Base-by-base conservation (phyloP, 2,797 vertebrate species). In the Bryconaethiops microstoma region DNA sequence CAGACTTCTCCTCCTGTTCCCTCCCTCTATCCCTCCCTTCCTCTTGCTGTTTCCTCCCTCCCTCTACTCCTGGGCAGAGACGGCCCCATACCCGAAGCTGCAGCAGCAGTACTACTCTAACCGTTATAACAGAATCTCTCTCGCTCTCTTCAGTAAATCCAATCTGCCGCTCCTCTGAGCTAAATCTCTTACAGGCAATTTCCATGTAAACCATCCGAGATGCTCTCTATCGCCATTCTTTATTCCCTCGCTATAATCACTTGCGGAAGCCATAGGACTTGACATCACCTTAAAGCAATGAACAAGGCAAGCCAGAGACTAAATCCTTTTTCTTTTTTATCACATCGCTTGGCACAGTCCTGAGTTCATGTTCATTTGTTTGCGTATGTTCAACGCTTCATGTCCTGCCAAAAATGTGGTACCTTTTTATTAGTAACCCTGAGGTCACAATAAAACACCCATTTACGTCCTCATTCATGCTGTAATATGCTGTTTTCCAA, bases 11-110 rank as follows among this genome's bases (percentile, higher is more conserved):
- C 70, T 80, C 55, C 64, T 23, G 39, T 50, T 63, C 83, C 40
- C 67, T 76, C 68, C 57, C 23, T 83, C 59, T 81, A 79, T 81
- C 76, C 80, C 54, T 85, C 79, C 76, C 70, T 74, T 67, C 60
- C 79, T 78, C 74, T 80, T 65, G 68, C 13, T 81, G 21, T 50
- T 57, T 78, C 60, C 72, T 57, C 75, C 72, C 77, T 76, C 77
- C 74, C 48, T 79, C 79, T 54, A 35, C 80, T 45, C 42, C 63
- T 69, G 50, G 10, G 25, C 29, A 62, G 69, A 74, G 9, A 74
- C 54, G 72, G 60, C 68, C 59, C 69, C 48, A 73, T 57, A 21
- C 21, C 35, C 35, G 39, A 10, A n/a, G 48, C 48, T 29, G 5
- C 35, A 77, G 79, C 17, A 72, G 63, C 71, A 73, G 19, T 39